Evolutionary conservation across 2,113 vertebrate genomes (phyloP).

Genomic region (Zeus faber): DNA sequence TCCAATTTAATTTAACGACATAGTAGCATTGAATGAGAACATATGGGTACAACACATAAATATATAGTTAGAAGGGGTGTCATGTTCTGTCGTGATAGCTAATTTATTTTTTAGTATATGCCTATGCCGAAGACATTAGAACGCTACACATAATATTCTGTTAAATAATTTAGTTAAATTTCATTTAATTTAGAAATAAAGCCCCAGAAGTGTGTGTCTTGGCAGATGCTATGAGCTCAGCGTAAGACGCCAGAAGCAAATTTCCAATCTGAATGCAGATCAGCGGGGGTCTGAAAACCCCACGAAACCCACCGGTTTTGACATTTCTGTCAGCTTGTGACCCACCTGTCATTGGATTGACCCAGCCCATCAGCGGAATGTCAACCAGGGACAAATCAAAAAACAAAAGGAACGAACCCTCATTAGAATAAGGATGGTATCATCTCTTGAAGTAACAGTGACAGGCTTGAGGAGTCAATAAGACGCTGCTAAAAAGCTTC

Average conservation of each 20-base stretch:
- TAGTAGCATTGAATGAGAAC: too few species aligned
- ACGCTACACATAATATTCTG: too few species aligned
- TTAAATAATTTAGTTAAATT: too few species aligned
- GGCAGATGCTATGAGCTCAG: too few species aligned
- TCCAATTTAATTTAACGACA: too few species aligned
- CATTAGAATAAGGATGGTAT: slow-evolving; percentile 77
- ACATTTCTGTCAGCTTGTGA: slow-evolving; percentile 75
- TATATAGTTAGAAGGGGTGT: too few species aligned
- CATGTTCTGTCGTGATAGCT: too few species aligned
- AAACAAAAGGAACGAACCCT: slow-evolving; percentile 69
- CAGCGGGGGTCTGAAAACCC: slow-evolving; percentile 27
- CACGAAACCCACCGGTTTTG: slow-evolving; percentile 63
- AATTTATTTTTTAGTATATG: too few species aligned
- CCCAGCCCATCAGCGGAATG: slow-evolving; percentile 73
- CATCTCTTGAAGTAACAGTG: slow-evolving; percentile 55
- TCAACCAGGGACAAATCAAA: slow-evolving; percentile 74
- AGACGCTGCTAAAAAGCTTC: slow-evolving; percentile 68
- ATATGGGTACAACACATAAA: too few species aligned
- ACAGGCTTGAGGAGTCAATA: slow-evolving; percentile 66
- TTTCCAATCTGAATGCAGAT: slow-evolving; percentile 6
- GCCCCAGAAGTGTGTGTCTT: too few species aligned
- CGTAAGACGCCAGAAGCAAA: not conserved
- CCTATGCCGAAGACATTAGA: too few species aligned
- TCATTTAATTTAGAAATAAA: too few species aligned
- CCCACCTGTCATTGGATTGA: slow-evolving; percentile 69